Percentiles rank a stretch among this genome's conserved stretches.
phyloP scores from a whole-genome alignment of 2,113 vertebrate species.

The Bettongia penicillata region DNA sequence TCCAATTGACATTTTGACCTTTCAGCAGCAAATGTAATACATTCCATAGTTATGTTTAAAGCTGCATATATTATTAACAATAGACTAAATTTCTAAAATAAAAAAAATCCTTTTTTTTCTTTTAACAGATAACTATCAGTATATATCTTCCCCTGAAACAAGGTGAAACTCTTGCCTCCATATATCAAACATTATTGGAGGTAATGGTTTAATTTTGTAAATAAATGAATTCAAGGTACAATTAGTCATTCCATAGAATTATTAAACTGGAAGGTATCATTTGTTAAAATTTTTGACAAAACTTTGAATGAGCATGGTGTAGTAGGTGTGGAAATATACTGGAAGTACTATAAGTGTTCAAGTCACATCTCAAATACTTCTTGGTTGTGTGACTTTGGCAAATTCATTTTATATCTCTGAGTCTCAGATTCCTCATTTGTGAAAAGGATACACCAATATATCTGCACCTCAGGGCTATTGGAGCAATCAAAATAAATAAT shows the following conservation, averaged over 20 bases:
- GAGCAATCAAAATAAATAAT: too few relatives aligned
- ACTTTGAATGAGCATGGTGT: background rate
- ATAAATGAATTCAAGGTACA: background rate
- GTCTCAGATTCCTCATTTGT: background rate
- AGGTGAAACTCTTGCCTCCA: background rate
- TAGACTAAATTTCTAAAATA: background rate
- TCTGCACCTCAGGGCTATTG: too few relatives aligned
- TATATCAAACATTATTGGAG: background rate
- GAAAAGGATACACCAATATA: background rate
- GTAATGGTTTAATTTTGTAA: background rate
- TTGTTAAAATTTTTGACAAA: background rate
- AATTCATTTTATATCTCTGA: background rate
- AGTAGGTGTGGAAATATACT: background rate
- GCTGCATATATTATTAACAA: background rate
- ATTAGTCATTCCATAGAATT: slow-evolving; percentile 20
- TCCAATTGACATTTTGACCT: background rate
- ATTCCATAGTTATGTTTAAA: background rate
- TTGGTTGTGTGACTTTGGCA: background rate
- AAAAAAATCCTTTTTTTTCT: background rate
- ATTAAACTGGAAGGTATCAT: background rate
- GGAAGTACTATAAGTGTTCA: background rate
- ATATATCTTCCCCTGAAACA: background rate
- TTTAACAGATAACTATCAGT: background rate
- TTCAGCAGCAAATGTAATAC: background rate
- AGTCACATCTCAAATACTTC: background rate